Percentiles rank a stretch among this genome's conserved stretches.
Conservation (phyloP, 2,113 vertebrate genomes). For the Chaenocephalus aceratus region DNA sequence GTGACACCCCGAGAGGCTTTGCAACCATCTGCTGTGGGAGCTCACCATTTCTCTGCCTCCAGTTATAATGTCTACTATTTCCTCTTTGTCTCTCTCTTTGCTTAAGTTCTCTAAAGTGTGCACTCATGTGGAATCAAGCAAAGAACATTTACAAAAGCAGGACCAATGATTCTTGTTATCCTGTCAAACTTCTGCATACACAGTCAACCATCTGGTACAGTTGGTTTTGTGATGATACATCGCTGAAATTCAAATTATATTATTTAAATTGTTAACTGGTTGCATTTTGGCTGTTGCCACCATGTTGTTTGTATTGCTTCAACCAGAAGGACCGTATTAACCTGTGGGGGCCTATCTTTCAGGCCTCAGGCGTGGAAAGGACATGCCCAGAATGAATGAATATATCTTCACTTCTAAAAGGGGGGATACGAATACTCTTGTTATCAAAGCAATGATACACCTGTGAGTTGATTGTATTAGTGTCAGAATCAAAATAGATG, state of each 20-base stretch:
- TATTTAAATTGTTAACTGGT: not conserved
- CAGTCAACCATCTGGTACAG: not conserved
- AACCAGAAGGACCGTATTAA: no score
- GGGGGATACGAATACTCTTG: no score
- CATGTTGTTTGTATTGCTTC: no score
- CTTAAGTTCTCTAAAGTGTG: constrained; percentile 37
- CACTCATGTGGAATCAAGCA: constrained; percentile 43
- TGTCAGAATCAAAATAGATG: no score
- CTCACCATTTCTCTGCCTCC: constrained; percentile 19
- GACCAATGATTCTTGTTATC: not conserved
- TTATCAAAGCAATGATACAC: no score
- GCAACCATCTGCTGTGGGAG: constrained; percentile 55
- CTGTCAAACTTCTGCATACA: not conserved
- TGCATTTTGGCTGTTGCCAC: no score
- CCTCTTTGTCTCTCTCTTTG: constrained; percentile 15
- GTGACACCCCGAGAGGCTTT: constrained; percentile 34
- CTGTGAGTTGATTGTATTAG: no score
- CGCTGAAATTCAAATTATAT: not conserved
- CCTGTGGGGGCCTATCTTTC: no score
- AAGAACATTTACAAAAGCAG: not conserved
- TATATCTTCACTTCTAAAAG: no score
- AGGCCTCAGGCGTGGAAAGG: no score
- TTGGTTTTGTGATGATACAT: not conserved
- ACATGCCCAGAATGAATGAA: no score
- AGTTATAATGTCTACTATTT: constrained; percentile 13